These are phyloP conservation scores for Euclidia mi DNA, from an alignment of 2,888 invertebrate genomes.

Conservation along the genomic window DNA sequence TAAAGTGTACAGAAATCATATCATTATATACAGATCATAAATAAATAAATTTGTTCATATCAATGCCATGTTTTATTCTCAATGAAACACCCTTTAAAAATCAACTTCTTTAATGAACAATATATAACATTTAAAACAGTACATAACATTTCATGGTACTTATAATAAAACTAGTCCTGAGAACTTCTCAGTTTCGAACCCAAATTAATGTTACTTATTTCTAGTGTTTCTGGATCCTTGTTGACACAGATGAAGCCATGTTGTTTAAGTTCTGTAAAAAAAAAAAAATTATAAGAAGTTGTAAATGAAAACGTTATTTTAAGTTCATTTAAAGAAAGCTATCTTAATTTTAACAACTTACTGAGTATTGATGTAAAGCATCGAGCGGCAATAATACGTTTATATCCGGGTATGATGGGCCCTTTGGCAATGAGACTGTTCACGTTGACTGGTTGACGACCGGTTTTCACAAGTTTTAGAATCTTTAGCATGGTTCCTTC, in stretches of 20 bases:
- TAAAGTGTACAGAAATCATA: conserved; percentile 90
- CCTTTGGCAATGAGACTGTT: conserved; percentile 62
- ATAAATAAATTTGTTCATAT: conserved; percentile 90
- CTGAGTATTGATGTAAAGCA: conserved; percentile 81
- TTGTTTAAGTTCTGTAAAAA: conserved; percentile 77
- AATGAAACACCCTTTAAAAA: conserved; percentile 18
- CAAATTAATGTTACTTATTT: conserved; percentile 69
- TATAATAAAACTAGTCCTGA: conserved; percentile 26
- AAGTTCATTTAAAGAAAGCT: too few relatives aligned
- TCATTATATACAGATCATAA: conserved; percentile 87
- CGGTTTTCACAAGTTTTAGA: conserved; percentile 47
- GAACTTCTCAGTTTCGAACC: conserved; percentile 63
- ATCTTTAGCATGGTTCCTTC: conserved; percentile 81
- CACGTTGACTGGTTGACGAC: conserved; percentile 58
- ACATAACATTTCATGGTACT: conserved; percentile 5
- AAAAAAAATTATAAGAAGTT: background rate
- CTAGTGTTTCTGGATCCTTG: conserved; percentile 70
- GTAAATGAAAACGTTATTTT: too few relatives aligned
- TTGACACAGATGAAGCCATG: conserved; percentile 70
- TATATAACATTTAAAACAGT: conserved; percentile 9
- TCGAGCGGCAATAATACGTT: conserved; percentile 68
- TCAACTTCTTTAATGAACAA: conserved; percentile 18
- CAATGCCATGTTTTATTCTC: conserved; percentile 66
- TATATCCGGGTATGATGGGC: conserved; percentile 63
- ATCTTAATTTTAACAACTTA: too few relatives aligned